Percentiles rank a stretch among this genome's conserved stretches.
phyloP scores from a whole-genome alignment of 2,113 vertebrate genomes.

The Varanus salvator region DNA sequence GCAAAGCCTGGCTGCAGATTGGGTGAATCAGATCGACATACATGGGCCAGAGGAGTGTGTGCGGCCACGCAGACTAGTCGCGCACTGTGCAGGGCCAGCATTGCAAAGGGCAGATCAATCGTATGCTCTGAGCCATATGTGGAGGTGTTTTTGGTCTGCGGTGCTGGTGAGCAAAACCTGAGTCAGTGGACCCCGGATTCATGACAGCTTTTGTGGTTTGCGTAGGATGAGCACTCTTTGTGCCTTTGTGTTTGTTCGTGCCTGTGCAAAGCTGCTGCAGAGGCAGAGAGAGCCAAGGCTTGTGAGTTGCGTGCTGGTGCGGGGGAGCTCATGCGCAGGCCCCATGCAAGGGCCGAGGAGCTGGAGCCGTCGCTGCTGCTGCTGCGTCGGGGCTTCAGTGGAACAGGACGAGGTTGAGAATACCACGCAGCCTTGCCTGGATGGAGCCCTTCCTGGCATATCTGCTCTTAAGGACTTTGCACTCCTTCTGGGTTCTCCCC shows the following conservation, averaged over 20 bases:
- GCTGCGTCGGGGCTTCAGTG: neutral
- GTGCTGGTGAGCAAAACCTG: neutral
- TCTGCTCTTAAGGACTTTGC: slow-evolving; percentile 3
- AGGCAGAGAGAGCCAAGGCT: neutral
- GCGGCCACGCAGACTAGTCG: rapidly evolving
- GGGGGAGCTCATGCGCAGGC: neutral
- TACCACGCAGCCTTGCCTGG: neutral
- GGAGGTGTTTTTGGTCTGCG: neutral
- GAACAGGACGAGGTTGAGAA: neutral
- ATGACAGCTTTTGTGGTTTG: neutral
- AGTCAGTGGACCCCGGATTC: rapidly evolving
- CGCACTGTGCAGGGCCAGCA: rapidly evolving
- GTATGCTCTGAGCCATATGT: rapidly evolving
- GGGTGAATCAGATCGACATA: neutral
- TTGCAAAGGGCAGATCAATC: rapidly evolving
- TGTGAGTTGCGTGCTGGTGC: too few species aligned
- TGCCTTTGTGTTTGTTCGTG: neutral
- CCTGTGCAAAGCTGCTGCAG: neutral
- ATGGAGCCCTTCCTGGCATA: neutral
- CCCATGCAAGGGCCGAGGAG: neutral
- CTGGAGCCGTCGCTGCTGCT: neutral
- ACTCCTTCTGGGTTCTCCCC: neutral
- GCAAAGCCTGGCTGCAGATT: neutral
- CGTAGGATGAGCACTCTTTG: neutral
- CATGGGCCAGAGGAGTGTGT: rapidly evolving